Evolutionary conservation across 2,113 vertebrate genomes (phyloP), one percentile per base, ranked within the genome.

Genomic region (Alligator sinensis): DNA sequence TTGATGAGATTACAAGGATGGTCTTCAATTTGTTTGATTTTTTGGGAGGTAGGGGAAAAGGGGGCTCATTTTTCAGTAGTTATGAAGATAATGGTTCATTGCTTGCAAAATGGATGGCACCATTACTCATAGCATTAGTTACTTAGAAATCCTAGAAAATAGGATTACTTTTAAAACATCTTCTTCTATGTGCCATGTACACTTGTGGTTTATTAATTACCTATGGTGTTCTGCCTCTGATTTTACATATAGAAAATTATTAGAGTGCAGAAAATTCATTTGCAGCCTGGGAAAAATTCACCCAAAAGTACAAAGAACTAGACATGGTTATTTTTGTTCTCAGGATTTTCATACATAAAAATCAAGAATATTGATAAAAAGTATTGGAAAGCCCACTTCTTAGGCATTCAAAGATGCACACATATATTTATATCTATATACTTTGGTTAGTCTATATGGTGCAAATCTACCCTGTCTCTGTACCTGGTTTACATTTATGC

Each of bases 141-240:
- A 34, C 34, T 34, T 34, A 34, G 34, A 34, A 34, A 34, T 34
- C 34, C 34, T 34, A 34, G 34, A 34, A 34, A 34, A 34, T 34
- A 34, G 34, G 34, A 34, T 34, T 34, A 34, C 34, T 34, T 34
- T 34, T 34, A 34, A 34, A 34, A 72, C 11, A 72, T 66, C 14
- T 7, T 47, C 47, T 89, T 62, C 59, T 47, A 55, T 61, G 57
- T 85, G 55, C 68, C 30, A 57, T 58, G 83, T 77, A 93, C 28
- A 96, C 72, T 88, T 93, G 82, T 84, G 18, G 34, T 88, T 84
- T 82, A 82, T 68, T 70, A 25, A 28, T 85, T 88, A 30, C 15
- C 61, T 89, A 38, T 66, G 34, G 34, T 34, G 34, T 34, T 34
- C 34, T 34, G 34, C 34, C 34, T 34, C 34, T 62, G 82, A 84